phyloP scores from a whole-genome alignment of 1,140 invertebrate genomes.

The Rhysida immarginata region DNA sequence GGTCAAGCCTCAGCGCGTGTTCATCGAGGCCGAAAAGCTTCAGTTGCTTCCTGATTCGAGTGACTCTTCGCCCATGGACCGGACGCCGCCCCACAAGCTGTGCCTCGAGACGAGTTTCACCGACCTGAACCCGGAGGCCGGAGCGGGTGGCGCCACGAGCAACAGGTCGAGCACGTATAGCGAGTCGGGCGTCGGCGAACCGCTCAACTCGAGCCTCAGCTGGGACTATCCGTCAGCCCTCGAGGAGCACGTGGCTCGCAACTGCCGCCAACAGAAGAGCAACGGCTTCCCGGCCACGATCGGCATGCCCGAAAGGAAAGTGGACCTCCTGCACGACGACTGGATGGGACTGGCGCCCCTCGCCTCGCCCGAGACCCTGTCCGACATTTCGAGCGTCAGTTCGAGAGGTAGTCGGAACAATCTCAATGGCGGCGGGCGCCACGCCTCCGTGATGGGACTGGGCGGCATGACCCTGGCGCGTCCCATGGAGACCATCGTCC shows the following conservation, averaged over 20 bases:
- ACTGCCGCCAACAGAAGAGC: neutral
- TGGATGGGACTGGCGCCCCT: conserved; percentile 50
- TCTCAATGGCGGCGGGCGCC: no score
- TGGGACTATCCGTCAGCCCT: conserved; percentile 14
- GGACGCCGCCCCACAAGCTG: conserved; percentile 37
- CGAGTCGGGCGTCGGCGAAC: neutral
- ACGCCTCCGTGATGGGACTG: no score
- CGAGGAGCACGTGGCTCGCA: neutral
- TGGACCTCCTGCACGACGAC: conserved; percentile 36
- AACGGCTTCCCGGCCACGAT: conserved; percentile 13
- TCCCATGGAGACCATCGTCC: no score
- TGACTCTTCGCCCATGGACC: conserved; percentile 27
- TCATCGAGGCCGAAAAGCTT: conserved; percentile 18
- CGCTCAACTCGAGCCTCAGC: conserved; percentile 3
- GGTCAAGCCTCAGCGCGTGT: conserved; percentile 28
- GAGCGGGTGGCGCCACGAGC: neutral
- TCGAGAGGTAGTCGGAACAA: conserved; percentile 25
- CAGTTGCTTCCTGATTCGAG: conserved; percentile 21
- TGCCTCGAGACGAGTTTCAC: conserved; percentile 62
- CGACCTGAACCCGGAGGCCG: conserved; percentile 35
- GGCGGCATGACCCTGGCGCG: no score
- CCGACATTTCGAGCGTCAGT: conserved; percentile 48
- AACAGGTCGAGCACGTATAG: conserved; percentile 2
- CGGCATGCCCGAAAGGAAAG: neutral
- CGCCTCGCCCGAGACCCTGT: conserved; percentile 69